Base-by-base conservation (phyloP, 2,888 invertebrate genomes). In the Cantharis nigra region DNA sequence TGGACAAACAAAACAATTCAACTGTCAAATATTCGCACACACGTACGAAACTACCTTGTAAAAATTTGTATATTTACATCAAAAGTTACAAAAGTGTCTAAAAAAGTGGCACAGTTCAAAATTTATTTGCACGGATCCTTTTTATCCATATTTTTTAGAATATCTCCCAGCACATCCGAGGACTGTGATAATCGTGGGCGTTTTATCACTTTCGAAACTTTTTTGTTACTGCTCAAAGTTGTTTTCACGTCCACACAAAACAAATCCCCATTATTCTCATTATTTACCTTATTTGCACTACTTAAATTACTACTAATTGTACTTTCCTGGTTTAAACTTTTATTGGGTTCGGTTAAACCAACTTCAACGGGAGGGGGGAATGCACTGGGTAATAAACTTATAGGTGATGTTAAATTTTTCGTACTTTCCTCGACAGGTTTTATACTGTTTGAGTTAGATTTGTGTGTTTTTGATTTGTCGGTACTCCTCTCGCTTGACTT, bases 81-180 rank as follows among this genome's bases (percentile, higher is more conserved):
- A 67, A 49, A 49, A 49, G 49, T 49, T 49, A 49, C 49, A 49
- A 49, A 49, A 49, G 49, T 49, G 49, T 49, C 49, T 49, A 49
- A 49, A 49, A 49, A 49, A 67, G 65, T 67, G n/a, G 23, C 65
- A 26, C 18, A 67, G 23, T 65, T 64, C 65, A 30, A 64, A 70
- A 71, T 69, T 82, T 86, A 85, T 83, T 86, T 86, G 76, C 84
- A 85, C 64, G 85, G 85, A 82, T 87, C 86, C 79, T 85, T 85
- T 77, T 86, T 87, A 78, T 86, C 87, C 88, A 88, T 88, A 79
- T 86, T 85, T 81, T 88, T 88, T 69, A 88, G 80, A 76, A 88
- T 88, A 83, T 88, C 88, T 69, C 88, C 88, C 67, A 88, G 83
- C 69, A 88, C 83, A 80, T 88, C 88, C 16, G 87, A 84, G 9